These are phyloP conservation scores for Chiroxiphia lanceolata DNA, from an alignment of 2,797 vertebrate species.

Conservation along the genomic window DNA sequence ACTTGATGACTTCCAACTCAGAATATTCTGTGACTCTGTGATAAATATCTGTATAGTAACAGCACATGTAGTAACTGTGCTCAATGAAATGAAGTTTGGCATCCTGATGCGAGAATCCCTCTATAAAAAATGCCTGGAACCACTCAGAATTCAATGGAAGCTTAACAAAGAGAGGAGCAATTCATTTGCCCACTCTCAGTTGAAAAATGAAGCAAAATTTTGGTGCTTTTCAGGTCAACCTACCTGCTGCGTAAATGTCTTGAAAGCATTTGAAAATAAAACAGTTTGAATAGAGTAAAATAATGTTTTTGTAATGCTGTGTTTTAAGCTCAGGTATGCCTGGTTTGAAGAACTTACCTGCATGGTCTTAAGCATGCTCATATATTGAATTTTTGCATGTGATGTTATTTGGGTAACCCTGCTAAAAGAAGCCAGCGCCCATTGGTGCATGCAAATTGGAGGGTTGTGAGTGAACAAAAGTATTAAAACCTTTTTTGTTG, in stretches of 20 bases:
- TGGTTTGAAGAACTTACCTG: neutral
- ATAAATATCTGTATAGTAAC: neutral
- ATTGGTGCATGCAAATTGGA: neutral
- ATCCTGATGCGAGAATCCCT: neutral
- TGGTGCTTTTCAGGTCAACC: neutral
- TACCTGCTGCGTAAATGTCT: neutral
- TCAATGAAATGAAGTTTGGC: neutral
- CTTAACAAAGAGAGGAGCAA: neutral
- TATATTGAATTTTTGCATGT: neutral
- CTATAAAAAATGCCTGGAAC: neutral
- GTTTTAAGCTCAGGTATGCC: neutral
- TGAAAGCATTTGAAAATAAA: neutral
- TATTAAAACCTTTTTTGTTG: neutral
- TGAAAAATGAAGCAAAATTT: neutral
- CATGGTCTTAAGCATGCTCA: neutral
- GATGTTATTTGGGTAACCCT: neutral
- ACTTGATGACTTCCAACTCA: neutral
- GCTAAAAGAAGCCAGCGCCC: neutral
- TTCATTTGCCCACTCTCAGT: neutral
- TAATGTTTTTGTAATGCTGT: neutral
- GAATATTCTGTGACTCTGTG: neutral
- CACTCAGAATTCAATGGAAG: neutral
- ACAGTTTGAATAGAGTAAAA: neutral
- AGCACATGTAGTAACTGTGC: neutral
- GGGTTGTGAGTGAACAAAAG: neutral